Evolutionary conservation across 2,797 vertebrate genomes (phyloP), one percentile per base, ranked within the genome.

Genomic region (Sebastes elongatus): DNA sequence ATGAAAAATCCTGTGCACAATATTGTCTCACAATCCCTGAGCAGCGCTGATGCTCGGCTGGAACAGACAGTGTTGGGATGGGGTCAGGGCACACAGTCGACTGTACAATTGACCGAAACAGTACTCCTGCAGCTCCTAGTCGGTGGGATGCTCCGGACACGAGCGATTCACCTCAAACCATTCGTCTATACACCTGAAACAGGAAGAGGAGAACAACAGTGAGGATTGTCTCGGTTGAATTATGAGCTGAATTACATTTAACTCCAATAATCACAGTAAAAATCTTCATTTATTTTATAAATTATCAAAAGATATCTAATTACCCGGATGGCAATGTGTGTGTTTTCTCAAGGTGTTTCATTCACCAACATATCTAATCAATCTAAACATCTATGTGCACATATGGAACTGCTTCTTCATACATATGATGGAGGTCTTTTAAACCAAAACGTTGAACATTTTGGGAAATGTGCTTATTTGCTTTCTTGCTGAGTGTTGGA

Each of bases 91-190:
- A 33, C 46, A 38, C 49, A 55, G 85, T 60, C 22, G 20, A 87
- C 77, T 6, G 72, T 53, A 69, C 67, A 77, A 79, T 46, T 42
- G 69, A 22, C 56, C 75, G 42, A 82, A 75, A 66, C 71, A 33
- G 74, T 33, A 68, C 71, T 22, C 68, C 33, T 38, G 66, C 55
- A 64, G 85, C 64, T 88, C 87, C 96, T 97, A 99, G 92, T 99
- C 97, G 8, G 96, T 93, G 11, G 98, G 98, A 93, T 99, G 98
- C 90, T 99, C 98, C 77, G 98, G 98, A 92, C 98, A 99, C 18
- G 97, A 99, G 93, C 98, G 96, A 89, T 98, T 99, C 92, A 99
- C 97, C 95, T 97, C 96, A 94, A 99, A 99, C 98, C 98, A 99
- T 88, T 97, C 96, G 70, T 99, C 98, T 96, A 99, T 99, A 93